phyloP scores from a whole-genome alignment of 2,797 vertebrate genomes.

The Fratercula arctica region DNA sequence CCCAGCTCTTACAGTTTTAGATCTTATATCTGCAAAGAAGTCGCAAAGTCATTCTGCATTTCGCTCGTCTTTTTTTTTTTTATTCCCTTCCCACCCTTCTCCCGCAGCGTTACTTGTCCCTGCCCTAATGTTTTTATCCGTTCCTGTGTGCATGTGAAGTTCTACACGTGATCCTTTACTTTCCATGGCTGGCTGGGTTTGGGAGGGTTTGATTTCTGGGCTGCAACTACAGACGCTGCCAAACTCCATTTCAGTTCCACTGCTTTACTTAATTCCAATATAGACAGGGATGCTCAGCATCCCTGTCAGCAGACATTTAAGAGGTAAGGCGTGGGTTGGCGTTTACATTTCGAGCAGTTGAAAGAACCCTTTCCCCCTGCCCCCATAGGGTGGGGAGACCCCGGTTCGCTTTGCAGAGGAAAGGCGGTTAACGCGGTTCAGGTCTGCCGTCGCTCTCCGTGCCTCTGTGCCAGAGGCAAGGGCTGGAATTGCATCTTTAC shows the following conservation, averaged over 20 bases:
- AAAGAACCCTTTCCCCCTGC: background rate
- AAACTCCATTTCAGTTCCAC: background rate
- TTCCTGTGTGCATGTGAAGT: background rate
- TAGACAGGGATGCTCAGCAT: background rate
- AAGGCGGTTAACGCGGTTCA: accelerated
- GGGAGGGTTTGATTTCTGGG: background rate
- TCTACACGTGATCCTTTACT: background rate
- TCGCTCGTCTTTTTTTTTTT: background rate
- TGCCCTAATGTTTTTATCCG: background rate
- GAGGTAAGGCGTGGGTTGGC: background rate
- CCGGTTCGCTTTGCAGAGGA: background rate
- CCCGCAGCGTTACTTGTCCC: background rate
- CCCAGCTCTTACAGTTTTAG: background rate
- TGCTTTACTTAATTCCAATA: accelerated
- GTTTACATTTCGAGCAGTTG: background rate
- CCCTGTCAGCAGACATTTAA: background rate
- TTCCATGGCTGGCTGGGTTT: background rate
- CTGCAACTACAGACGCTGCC: background rate
- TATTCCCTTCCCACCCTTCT: background rate
- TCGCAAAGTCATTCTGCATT: background rate
- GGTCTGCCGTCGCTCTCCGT: background rate
- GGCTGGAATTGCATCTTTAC: background rate
- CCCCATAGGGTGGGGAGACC: background rate
- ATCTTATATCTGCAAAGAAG: background rate
- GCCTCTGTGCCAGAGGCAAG: background rate